Evolutionary conservation across 1,140 invertebrate genomes (phyloP), one percentile per base, ranked within the genome.

Genomic region (Caerostris extrusa): DNA sequence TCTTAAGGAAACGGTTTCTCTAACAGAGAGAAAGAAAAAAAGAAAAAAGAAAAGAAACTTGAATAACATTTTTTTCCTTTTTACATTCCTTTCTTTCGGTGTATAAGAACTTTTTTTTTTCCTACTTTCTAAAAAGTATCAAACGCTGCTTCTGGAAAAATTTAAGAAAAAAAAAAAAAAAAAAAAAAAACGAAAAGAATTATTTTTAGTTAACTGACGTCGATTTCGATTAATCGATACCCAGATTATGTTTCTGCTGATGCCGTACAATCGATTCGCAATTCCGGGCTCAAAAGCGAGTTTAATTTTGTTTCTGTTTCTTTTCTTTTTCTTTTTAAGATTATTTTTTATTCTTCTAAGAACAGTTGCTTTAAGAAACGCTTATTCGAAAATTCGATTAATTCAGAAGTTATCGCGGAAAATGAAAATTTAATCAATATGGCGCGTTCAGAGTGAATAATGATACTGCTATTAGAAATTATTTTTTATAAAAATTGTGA

Each of bases 151-250:
- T 77, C 50, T 17, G 61, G 71, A 77, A 77, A 77, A 77, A 53
- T 77, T 77, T 12, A 50, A 2, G 7, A 34, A 5, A 34, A 3
- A 7, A 71, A 7, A 4, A 34, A 77, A 50, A 77, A 50, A 50
- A 77, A 3, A 7, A 71, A 7, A 4, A 34, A 77, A 50, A 77
- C 14, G 10, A 77, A 14, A 77, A 67, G 61, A 67, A 67, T 67
- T 77, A 77, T 77, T 77, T 77, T 53, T 53, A 77, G 50, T 77
- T 77, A 77, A 77, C 71, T 77, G 71, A 77, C 50, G 71, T 77
- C 69, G 69, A 12, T 53, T 77, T 5, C 71, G 71, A 77, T 77
- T 77, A 77, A 77, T 77, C 71, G 71, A 77, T 77, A 77, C 6
- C 12, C 19, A 77, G 69, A 77, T 77, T 77, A 77, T 77, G 69